A percentile compares a stretch with the other conserved stretches of the same genome.
Evolutionary conservation across 2,888 invertebrate genomes (phyloP).

Genomic region (Carterocephalus palaemon): DNA sequence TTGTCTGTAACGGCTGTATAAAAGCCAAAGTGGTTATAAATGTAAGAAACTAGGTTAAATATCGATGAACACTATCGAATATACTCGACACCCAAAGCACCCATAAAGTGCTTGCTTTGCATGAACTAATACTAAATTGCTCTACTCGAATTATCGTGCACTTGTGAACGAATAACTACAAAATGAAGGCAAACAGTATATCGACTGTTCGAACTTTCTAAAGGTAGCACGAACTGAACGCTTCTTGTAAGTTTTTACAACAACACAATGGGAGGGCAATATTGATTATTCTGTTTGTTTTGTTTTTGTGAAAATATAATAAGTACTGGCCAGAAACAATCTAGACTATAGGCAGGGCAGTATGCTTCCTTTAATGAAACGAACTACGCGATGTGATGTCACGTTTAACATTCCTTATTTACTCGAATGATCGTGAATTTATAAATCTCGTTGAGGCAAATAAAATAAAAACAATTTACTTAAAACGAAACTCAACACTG

Average conservation of each 20-base stretch:
- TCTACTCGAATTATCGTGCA: constrained; percentile 22
- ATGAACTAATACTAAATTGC: constrained; percentile 32
- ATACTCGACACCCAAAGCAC: constrained; percentile 36
- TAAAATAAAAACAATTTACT: too few species aligned
- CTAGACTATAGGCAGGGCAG: too few species aligned
- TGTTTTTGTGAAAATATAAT: too few species aligned
- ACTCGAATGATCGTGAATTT: too few species aligned
- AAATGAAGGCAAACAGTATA: constrained; percentile 21
- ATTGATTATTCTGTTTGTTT: too few species aligned
- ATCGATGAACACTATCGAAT: constrained; percentile 60
- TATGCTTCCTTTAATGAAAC: too few species aligned
- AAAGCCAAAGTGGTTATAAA: constrained; percentile 68
- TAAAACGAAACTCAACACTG: too few species aligned
- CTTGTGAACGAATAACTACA: constrained; percentile 16
- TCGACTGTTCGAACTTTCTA: constrained; percentile 19
- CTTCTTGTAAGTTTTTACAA: constrained; percentile 1
- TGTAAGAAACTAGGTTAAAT: constrained; percentile 73
- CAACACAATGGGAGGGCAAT: too few species aligned
- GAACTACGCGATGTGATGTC: too few species aligned
- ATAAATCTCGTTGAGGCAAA: too few species aligned
- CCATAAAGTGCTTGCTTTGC: constrained; percentile 43
- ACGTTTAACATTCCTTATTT: too few species aligned
- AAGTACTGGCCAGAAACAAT: too few species aligned
- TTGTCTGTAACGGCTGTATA: constrained; percentile 61
- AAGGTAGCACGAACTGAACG: background rate